A percentile compares a stretch with the other conserved stretches of the same genome.
Evolutionary conservation across 2,888 invertebrate genomes (phyloP).

Genomic region (Melanargia galathea): DNA sequence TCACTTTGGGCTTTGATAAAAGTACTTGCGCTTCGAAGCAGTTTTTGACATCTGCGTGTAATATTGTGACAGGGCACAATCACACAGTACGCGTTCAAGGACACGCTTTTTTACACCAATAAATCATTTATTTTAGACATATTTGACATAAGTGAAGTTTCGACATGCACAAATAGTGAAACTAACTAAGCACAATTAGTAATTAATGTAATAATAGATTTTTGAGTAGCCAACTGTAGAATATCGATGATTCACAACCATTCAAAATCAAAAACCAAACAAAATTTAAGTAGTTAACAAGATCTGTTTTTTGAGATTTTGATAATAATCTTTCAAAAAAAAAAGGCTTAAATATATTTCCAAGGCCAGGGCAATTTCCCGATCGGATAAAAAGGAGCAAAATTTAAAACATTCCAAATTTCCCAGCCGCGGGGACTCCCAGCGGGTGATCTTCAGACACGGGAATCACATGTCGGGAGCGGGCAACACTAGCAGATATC

Average conservation of each 20-base stretch:
- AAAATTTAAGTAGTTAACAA: background rate
- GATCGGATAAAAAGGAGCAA: slow-evolving; percentile 32
- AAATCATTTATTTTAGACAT: slow-evolving; percentile 30
- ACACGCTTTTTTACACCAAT: slow-evolving; percentile 46
- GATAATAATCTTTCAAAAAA: background rate
- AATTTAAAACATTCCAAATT: slow-evolving; percentile 49
- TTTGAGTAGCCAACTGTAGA: slow-evolving; percentile 17
- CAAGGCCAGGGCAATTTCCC: slow-evolving; percentile 2
- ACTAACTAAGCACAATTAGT: slow-evolving; percentile 34
- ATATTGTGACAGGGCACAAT: slow-evolving; percentile 54
- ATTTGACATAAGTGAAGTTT: slow-evolving; percentile 17
- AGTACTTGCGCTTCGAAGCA: slow-evolving; percentile 57
- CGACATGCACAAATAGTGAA: slow-evolving; percentile 34
- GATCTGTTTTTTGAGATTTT: background rate
- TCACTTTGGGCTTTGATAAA: slow-evolving; percentile 59
- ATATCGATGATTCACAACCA: background rate
- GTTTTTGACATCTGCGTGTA: slow-evolving; percentile 41
- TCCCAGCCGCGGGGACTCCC: slow-evolving; percentile 87
- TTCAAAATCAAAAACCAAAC: background rate
- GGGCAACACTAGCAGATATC: slow-evolving; percentile 85
- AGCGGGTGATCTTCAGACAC: slow-evolving; percentile 88
- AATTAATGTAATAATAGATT: slow-evolving; percentile 30
- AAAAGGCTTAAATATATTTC: background rate
- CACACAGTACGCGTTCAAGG: slow-evolving; percentile 49
- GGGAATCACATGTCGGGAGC: slow-evolving; percentile 87